phyloP scores from a whole-genome alignment of 2,888 invertebrate genomes.

The Altica lythri region DNA sequence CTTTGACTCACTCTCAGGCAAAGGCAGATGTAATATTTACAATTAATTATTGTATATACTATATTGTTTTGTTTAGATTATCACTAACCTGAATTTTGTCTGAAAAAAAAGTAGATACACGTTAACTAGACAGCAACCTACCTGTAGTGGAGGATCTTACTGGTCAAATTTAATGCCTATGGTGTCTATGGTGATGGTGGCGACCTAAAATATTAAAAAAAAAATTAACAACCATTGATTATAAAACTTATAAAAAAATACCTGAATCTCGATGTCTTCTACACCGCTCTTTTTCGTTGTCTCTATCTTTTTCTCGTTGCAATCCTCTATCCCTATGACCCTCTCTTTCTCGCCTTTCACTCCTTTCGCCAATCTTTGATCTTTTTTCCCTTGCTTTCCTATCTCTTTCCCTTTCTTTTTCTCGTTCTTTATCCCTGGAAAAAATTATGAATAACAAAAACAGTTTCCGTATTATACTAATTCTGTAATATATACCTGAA shows the following conservation, averaged over 20 bases:
- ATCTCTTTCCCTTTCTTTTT: conserved; percentile 37
- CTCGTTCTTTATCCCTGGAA: conserved; percentile 19
- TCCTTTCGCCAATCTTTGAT: conserved; percentile 45
- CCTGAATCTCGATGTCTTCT: conserved; percentile 50
- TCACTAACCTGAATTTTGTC: conserved; percentile 11
- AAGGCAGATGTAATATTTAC: no score
- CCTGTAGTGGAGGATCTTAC: conserved; percentile 54
- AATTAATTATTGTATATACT: neutral
- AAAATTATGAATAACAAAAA: neutral
- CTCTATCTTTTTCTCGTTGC: conserved; percentile 46
- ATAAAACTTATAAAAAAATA: conserved; percentile 28
- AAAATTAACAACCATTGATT: neutral
- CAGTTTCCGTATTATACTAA: neutral
- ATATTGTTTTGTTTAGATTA: conserved; percentile 8
- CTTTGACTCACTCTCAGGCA: no score
- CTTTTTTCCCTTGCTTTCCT: conserved; percentile 43
- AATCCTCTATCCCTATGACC: conserved; percentile 31
- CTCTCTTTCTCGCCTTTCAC: conserved; percentile 39
- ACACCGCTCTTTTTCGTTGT: conserved; percentile 38
- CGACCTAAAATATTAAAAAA: conserved; percentile 35
- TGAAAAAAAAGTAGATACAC: conserved; percentile 6
- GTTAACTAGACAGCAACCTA: conserved; percentile 46
- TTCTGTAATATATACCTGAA: conserved; percentile 26
- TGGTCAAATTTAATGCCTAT: conserved; percentile 50
- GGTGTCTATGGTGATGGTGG: conserved; percentile 49